phyloP scores from a whole-genome alignment of 2,797 vertebrate genomes.

The Arnoldichthys spilopterus region DNA sequence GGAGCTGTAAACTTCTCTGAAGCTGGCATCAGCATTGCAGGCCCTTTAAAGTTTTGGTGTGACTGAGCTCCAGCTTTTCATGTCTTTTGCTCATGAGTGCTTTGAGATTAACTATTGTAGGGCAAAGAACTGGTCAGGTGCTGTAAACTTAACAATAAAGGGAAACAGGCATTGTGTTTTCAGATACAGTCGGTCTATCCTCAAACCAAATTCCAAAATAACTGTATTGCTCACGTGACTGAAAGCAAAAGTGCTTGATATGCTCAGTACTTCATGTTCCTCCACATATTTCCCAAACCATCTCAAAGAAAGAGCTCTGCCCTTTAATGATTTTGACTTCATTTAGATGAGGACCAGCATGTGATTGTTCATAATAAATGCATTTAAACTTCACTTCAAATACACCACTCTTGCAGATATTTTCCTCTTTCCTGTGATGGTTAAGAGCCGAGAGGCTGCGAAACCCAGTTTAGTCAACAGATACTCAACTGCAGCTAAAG shows the following conservation, averaged over 20 bases:
- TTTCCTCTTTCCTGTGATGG: too few relatives aligned
- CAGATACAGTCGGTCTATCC: not conserved
- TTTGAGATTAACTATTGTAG: conserved; percentile 64
- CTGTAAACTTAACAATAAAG: conserved; percentile 4
- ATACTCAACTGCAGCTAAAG: conserved; percentile 51
- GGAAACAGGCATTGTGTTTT: not conserved
- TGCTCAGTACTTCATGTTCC: not conserved
- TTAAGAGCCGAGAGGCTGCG: conserved; percentile 70
- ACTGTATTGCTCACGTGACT: not conserved
- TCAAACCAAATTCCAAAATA: not conserved
- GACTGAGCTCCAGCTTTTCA: conserved; percentile 69
- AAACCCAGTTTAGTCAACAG: conserved; percentile 62
- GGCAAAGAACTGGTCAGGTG: conserved; percentile 14
- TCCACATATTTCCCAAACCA: conserved; percentile 12
- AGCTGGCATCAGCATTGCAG: conserved; percentile 66
- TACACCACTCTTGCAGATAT: too few relatives aligned
- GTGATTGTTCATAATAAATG: not conserved
- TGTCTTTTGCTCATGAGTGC: conserved; percentile 66
- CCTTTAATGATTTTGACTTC: conserved; percentile 32
- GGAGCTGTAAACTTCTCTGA: conserved; percentile 74
- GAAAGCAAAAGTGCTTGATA: not conserved
- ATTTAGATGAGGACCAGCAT: not conserved
- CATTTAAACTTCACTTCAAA: too few relatives aligned
- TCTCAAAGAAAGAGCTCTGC: conserved; percentile 15
- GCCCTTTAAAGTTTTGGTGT: conserved; percentile 65